Percentiles rank a stretch among this genome's conserved stretches.
phyloP scores from a whole-genome alignment of 1,140 invertebrate genomes.

The Musca domestica region DNA sequence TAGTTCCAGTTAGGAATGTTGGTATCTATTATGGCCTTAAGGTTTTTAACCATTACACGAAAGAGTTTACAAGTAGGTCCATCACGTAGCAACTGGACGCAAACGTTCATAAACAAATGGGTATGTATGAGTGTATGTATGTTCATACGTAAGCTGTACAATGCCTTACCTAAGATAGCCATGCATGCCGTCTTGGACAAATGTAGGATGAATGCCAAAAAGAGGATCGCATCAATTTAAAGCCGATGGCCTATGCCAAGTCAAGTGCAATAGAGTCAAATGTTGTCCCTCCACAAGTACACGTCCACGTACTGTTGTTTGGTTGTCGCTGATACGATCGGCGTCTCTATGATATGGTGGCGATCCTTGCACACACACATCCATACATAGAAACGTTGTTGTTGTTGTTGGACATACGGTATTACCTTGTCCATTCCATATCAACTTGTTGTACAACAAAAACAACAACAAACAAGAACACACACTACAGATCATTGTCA shows the following conservation, averaged over 20 bases:
- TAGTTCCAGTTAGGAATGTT: conserved; percentile 20
- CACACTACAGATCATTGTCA: conserved; percentile 18
- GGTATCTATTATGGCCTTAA: conserved; percentile 16
- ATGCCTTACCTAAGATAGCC: too few species aligned
- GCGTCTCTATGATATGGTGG: too few species aligned
- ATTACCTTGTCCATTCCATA: conserved; percentile 18
- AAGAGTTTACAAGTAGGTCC: conserved; percentile 18
- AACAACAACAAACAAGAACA: conserved; percentile 24
- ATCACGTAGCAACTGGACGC: background rate
- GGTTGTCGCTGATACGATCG: too few species aligned
- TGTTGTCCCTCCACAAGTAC: conserved; percentile 48
- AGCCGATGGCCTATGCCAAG: conserved; percentile 10
- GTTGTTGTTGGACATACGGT: conserved; percentile 28
- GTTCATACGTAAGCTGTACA: too few species aligned
- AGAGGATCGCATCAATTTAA: conserved; percentile 6
- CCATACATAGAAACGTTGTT: conserved; percentile 25
- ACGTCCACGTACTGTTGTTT: conserved; percentile 22
- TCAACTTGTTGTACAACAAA: conserved; percentile 22
- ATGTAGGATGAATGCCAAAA: background rate
- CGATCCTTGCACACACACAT: conserved; percentile 31
- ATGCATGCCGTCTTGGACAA: too few species aligned
- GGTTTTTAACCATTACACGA: conserved; percentile 6
- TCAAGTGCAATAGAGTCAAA: conserved; percentile 33
- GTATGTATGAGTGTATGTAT: background rate
- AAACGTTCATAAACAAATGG: background rate